phyloP scores from a whole-genome alignment of 1,140 invertebrate species.

The Brachionus manjavacas region DNA sequence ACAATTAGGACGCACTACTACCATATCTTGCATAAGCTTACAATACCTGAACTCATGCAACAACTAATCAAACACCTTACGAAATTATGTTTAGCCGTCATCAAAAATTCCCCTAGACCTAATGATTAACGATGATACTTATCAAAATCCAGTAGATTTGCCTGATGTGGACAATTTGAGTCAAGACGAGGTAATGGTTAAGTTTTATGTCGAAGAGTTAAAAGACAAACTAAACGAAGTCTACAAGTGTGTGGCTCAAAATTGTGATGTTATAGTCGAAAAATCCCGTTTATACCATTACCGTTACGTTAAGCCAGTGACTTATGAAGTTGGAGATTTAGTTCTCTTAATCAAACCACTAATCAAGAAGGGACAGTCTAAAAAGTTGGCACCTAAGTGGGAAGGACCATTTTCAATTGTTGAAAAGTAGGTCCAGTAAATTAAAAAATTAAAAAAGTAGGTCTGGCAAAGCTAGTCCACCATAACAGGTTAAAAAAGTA shows the following conservation, averaged over 20 bases:
- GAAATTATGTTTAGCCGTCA: neutral
- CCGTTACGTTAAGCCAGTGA: neutral
- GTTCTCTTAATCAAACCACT: neutral
- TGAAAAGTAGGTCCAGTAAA: neutral
- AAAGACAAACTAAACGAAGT: neutral
- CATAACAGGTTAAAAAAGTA: too few species aligned
- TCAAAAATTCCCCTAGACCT: neutral
- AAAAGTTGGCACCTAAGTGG: neutral
- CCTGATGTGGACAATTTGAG: neutral
- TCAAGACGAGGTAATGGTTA: neutral
- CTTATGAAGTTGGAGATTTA: neutral
- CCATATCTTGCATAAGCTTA: neutral
- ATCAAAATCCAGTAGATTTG: neutral
- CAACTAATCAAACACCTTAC: neutral
- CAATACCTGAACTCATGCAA: neutral
- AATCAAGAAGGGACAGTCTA: neutral
- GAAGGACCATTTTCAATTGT: neutral
- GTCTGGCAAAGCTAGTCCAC: too few species aligned
- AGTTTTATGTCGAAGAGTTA: neutral
- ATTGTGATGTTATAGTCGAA: neutral
- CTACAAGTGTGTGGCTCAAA: neutral
- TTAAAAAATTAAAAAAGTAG: neutral
- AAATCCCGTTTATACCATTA: neutral
- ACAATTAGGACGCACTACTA: conserved; percentile 45
- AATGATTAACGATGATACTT: too few species aligned